Conservation (phyloP, 2,888 invertebrate species). For the Trissoscelio sp. region DNA sequence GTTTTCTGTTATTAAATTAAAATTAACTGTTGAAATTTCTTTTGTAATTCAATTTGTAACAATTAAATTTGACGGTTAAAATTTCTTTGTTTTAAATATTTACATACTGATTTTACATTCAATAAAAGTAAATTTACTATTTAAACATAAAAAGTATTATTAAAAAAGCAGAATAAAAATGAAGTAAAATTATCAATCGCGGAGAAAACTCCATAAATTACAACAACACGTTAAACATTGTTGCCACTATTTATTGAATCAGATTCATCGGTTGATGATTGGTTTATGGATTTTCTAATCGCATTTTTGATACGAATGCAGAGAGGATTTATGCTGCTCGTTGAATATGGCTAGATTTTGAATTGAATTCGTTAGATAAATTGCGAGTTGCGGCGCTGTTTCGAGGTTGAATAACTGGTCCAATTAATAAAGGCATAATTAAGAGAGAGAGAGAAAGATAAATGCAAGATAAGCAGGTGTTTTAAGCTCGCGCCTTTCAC, state of each 20-base stretch:
- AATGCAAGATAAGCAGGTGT: constrained; percentile 56
- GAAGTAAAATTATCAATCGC: no score
- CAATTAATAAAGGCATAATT: constrained; percentile 64
- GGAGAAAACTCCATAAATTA: constrained; percentile 23
- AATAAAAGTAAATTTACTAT: no score
- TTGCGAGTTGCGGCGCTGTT: constrained; percentile 24
- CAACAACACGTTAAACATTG: constrained; percentile 2
- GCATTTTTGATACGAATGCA: constrained; percentile 12
- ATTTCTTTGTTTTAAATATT: no score
- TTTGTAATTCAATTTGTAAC: no score
- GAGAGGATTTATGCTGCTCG: constrained; percentile 23
- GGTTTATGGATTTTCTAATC: constrained; percentile 56
- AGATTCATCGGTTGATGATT: constrained; percentile 27
- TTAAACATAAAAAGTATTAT: no score
- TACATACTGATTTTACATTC: no score
- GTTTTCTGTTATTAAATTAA: no score
- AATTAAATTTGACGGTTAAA: no score
- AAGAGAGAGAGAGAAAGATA: constrained; percentile 50
- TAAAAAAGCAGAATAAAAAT: no score
- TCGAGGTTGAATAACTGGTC: constrained; percentile 59
- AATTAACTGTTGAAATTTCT: no score
- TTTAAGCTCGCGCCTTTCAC: constrained; percentile 62
- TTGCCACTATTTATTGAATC: constrained; percentile 46
- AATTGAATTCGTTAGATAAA: constrained; percentile 57
- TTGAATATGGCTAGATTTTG: constrained; percentile 21